phyloP scores from a whole-genome alignment of 2,888 invertebrate genomes.

The Agonum fuliginosum region DNA sequence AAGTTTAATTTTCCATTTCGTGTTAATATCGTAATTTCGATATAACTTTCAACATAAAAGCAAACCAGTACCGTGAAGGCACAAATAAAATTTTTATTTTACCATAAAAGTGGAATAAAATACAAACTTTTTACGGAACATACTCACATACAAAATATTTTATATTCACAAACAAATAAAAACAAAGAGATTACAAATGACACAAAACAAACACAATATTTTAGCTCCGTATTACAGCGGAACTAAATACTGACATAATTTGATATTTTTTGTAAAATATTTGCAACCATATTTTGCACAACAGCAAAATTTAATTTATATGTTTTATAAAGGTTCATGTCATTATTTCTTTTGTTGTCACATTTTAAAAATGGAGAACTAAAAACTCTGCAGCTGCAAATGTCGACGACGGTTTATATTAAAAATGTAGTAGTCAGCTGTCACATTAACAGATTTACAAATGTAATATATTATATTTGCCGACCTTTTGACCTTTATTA shows the following conservation, averaged over 20 bases:
- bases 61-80: constrained; percentile 29
- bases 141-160: constrained; percentile 20
- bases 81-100: constrained; percentile 36
- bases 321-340: too few species aligned
- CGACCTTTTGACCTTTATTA: too few species aligned
- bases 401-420: too few species aligned
- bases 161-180: constrained; percentile 14
- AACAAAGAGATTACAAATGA: neutral
- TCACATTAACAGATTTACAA: too few species aligned
- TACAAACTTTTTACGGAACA: constrained; percentile 17
- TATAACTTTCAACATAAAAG: constrained; percentile 40
- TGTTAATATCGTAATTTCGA: constrained; percentile 40
- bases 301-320: too few species aligned
- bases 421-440: too few species aligned
- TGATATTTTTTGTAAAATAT: neutral
- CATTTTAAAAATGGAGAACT: too few species aligned
- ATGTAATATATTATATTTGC: too few species aligned
- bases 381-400: too few species aligned
- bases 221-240: neutral
- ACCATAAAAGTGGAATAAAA: constrained; percentile 33
- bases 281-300: neutral
- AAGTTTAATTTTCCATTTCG: constrained; percentile 41
- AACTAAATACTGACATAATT: neutral
- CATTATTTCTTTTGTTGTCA: too few species aligned
- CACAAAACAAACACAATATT: neutral